Evolutionary conservation across 2,797 vertebrate species (phyloP).

Genomic region (Rhinatrema bivittatum): DNA sequence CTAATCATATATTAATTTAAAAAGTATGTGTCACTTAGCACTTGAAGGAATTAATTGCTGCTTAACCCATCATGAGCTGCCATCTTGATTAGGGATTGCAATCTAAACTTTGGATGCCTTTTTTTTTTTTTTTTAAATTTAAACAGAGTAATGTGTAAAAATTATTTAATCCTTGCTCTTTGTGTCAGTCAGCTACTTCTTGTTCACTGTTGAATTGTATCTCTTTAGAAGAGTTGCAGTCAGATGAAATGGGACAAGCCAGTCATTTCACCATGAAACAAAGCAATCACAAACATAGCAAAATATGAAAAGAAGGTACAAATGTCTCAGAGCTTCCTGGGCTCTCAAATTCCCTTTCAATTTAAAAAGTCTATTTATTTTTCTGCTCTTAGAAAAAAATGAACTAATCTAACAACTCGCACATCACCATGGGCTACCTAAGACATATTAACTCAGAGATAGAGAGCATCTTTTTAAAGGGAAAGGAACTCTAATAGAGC

Average conservation of each 20-base stretch:
- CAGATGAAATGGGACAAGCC: not conserved
- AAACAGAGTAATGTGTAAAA: no score
- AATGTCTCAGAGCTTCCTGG: conserved; percentile 10
- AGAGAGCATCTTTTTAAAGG: no score
- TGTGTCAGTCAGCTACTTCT: not conserved
- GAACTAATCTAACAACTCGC: conserved; percentile 15
- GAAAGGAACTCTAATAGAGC: no score
- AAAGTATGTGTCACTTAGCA: not conserved
- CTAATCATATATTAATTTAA: not conserved
- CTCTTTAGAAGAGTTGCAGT: no score
- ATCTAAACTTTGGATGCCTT: no score
- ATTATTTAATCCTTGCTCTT: not conserved
- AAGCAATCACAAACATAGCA: conserved; percentile 17
- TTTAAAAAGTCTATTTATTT: conserved; percentile 2
- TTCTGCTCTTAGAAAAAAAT: conserved; percentile 25
- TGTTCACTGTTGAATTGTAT: no score
- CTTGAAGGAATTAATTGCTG: not conserved
- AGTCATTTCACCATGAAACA: conserved; percentile 7
- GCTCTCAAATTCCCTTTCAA: not conserved
- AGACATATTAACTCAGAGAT: no score
- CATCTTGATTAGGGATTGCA: no score
- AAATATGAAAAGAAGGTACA: conserved; percentile 16
- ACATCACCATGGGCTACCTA: not conserved
- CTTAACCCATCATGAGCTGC: not conserved
- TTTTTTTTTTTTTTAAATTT: no score